Conservation (phyloP, 2,888 invertebrate genomes). For the Idaea straminata region DNA sequence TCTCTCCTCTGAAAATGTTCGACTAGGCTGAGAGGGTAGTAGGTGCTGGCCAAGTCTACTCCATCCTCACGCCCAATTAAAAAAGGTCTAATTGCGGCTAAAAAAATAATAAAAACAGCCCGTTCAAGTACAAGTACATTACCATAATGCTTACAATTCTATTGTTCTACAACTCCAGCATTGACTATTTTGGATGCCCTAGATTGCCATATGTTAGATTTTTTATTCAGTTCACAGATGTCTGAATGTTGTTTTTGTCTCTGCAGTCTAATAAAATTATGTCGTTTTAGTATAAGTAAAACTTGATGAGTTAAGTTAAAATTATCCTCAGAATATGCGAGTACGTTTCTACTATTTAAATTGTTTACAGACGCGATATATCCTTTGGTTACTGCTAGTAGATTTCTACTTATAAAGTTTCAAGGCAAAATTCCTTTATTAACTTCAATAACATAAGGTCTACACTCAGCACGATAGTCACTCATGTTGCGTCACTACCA, state of each 20-base stretch:
- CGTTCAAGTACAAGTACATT: no score
- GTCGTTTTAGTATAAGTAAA: no score
- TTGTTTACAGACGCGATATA: not conserved
- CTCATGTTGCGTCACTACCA: conserved; percentile 28
- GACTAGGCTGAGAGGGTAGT: no score
- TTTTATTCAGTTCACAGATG: not conserved
- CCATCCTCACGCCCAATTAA: no score
- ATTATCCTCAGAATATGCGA: not conserved
- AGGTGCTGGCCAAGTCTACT: no score
- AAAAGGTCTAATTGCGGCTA: no score
- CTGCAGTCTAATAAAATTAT: no score
- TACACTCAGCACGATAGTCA: conserved; percentile 23
- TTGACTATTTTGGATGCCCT: not conserved
- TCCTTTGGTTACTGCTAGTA: not conserved
- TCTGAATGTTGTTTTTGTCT: no score
- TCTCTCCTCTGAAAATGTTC: no score
- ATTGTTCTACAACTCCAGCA: not conserved
- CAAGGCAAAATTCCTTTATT: conserved; percentile 23
- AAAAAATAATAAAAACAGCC: no score
- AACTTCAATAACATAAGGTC: conserved; percentile 30
- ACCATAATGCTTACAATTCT: not conserved
- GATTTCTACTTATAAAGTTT: not conserved
- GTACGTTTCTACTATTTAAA: not conserved
- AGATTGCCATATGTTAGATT: not conserved
- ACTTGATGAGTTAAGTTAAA: no score